Evolutionary conservation across 2,797 vertebrate species (phyloP).

Genomic region (Myoxocephalus aenaeus): DNA sequence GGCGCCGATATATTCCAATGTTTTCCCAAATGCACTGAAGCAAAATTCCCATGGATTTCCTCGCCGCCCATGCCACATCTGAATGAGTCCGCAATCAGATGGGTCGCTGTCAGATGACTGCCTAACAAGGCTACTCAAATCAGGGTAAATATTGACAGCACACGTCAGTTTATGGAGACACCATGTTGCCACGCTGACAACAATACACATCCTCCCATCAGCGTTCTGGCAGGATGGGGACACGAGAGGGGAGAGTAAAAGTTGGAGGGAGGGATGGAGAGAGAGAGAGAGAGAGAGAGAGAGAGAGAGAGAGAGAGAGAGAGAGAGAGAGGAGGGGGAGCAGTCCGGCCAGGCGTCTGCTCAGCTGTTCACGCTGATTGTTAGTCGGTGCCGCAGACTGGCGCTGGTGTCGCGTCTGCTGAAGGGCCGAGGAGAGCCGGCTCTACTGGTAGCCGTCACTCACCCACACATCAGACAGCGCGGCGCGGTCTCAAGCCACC

Average conservation of each 20-base stretch:
- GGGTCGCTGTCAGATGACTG: conserved; percentile 59
- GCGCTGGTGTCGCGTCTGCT: conserved; percentile 63
- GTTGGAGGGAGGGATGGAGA: conserved; percentile 8
- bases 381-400: conserved; percentile 48
- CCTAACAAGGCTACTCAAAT: conserved; percentile 61
- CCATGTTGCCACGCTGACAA: conserved; percentile 42
- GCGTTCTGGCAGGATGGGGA: conserved; percentile 30
- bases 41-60: conserved; percentile 33
- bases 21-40: conserved; percentile 22
- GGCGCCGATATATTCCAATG: conserved; percentile 20
- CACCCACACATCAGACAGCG: conserved; percentile 66
- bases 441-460: conserved; percentile 77
- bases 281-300: neutral
- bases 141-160: conserved; percentile 57
- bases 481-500: conserved; percentile 65
- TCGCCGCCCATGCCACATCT: conserved; percentile 36
- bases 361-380: conserved; percentile 16
- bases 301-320: neutral
- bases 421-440: conserved; percentile 67
- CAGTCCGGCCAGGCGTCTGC: conserved; percentile 16
- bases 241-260: conserved; percentile 44
- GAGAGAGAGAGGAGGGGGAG: neutral
- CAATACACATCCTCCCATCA: conserved; percentile 39
- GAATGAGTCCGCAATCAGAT: conserved; percentile 59
- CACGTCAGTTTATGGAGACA: conserved; percentile 55